Percentiles rank a stretch among this genome's conserved stretches.
These are phyloP conservation scores for Globicephala melas DNA, from an alignment of 2,113 vertebrate genomes.

Conservation along the genomic window DNA sequence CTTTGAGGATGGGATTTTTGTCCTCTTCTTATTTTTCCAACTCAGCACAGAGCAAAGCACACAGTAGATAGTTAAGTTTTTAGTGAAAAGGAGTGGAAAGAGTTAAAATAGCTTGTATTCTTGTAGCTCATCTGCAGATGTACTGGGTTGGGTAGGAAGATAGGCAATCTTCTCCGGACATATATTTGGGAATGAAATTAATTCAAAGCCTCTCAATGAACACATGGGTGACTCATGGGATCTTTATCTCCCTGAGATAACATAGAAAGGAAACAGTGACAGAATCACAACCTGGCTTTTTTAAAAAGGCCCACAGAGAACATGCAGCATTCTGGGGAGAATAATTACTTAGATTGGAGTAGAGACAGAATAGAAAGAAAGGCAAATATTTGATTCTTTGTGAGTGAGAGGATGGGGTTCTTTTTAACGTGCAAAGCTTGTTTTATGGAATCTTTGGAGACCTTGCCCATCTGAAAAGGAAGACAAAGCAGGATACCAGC, in stretches of 20 bases:
- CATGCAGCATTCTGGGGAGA: conserved; percentile 53
- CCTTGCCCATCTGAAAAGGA: background rate
- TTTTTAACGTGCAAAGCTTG: background rate
- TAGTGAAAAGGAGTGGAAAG: background rate
- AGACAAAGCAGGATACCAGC: background rate
- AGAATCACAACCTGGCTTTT: conserved; percentile 24
- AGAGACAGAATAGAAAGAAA: conserved; percentile 54
- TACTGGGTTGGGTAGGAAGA: background rate
- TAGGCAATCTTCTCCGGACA: background rate
- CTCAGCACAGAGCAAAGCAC: background rate
- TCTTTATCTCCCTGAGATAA: conserved; percentile 36
- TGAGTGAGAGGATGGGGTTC: background rate
- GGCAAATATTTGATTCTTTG: conserved; percentile 66
- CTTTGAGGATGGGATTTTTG: background rate
- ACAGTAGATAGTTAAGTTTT: background rate
- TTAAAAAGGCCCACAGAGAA: conserved; percentile 1
- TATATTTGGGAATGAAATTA: conserved; percentile 14
- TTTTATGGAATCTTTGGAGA: conserved; percentile 25
- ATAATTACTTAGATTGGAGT: conserved; percentile 52
- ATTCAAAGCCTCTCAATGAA: conserved; percentile 18
- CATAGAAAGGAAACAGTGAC: background rate
- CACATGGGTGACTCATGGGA: conserved; percentile 35
- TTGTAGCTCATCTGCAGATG: background rate
- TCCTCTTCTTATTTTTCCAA: background rate
- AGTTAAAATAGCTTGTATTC: background rate